Conservation (phyloP, 2,113 vertebrate genomes). For the Nycticryphes semicollaris region DNA sequence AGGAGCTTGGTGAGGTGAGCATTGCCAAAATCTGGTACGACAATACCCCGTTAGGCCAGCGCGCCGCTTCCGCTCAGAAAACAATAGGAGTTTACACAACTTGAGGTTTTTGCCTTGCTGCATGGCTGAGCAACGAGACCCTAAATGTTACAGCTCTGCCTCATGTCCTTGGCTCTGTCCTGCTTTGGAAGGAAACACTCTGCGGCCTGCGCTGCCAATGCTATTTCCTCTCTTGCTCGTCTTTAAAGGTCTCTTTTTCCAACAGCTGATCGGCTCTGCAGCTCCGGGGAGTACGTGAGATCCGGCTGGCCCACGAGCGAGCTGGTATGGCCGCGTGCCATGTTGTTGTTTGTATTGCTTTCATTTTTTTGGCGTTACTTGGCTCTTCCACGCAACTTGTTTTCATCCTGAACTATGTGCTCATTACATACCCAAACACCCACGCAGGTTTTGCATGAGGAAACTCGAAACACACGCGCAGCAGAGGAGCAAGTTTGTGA, state of each 20-base stretch:
- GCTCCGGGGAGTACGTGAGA: constrained; percentile 60
- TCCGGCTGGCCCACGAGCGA: constrained; percentile 54
- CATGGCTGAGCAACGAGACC: constrained; percentile 1
- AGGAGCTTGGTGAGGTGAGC: background rate
- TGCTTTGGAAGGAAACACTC: constrained; percentile 35
- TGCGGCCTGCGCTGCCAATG: constrained; percentile 10
- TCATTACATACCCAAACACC: constrained; percentile 59
- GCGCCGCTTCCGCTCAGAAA: background rate
- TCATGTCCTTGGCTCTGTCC: constrained; percentile 56
- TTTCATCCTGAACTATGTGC: constrained; percentile 66
- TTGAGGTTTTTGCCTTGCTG: constrained; percentile 21
- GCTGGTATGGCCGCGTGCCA: constrained; percentile 52
- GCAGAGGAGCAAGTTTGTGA: constrained; percentile 1
- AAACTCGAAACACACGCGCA: constrained; percentile 52
- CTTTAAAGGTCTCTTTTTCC: constrained; percentile 60
- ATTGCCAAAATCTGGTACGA: background rate
- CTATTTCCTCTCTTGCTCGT: constrained; percentile 49
- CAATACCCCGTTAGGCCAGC: background rate
- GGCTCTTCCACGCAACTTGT: constrained; percentile 55
- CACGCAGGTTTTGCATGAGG: constrained; percentile 62
- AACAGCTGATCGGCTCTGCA: constrained; percentile 55
- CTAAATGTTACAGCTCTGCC: constrained; percentile 48
- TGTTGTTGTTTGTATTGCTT: constrained; percentile 69
- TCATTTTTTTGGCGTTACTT: constrained; percentile 55
- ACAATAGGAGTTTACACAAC: constrained; percentile 49